phyloP scores from a whole-genome alignment of 2,888 invertebrate species.

The Phortica magna region DNA sequence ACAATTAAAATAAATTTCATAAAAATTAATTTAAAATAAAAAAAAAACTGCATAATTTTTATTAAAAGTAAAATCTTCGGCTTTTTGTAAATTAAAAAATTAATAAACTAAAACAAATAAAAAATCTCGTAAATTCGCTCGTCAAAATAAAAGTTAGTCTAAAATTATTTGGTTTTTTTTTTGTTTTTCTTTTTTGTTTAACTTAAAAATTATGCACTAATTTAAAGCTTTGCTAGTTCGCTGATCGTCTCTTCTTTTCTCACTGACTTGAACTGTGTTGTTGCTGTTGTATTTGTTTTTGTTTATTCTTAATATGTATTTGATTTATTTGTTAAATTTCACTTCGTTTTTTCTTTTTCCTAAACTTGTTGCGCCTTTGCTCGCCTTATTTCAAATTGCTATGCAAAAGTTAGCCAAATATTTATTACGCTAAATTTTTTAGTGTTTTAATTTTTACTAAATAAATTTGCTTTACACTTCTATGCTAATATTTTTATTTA shows the following conservation, averaged over 20 bases:
- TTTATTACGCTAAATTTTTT: background rate
- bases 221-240: conserved; percentile 41
- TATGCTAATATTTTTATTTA: background rate
- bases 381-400: background rate
- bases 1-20: conserved; percentile 8
- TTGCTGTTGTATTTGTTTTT: background rate
- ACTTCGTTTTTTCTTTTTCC: background rate
- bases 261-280: conserved; percentile 12
- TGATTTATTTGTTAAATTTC: background rate
- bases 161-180: background rate
- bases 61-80: background rate
- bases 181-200: conserved; percentile 9
- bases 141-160: too few relatives aligned
- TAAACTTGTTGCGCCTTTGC: conserved; percentile 6
- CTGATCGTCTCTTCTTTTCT: background rate
- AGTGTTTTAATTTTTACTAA: background rate
- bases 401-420: too few relatives aligned
- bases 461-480: background rate
- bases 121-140: too few relatives aligned
- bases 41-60: background rate
- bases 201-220: background rate
- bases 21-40: conserved; percentile 8
- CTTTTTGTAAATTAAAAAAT: too few relatives aligned
- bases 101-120: background rate
- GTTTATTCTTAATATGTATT: background rate